Evolutionary conservation across 2,113 vertebrate genomes (phyloP).

Genomic region (Porphyrio hochstetteri): DNA sequence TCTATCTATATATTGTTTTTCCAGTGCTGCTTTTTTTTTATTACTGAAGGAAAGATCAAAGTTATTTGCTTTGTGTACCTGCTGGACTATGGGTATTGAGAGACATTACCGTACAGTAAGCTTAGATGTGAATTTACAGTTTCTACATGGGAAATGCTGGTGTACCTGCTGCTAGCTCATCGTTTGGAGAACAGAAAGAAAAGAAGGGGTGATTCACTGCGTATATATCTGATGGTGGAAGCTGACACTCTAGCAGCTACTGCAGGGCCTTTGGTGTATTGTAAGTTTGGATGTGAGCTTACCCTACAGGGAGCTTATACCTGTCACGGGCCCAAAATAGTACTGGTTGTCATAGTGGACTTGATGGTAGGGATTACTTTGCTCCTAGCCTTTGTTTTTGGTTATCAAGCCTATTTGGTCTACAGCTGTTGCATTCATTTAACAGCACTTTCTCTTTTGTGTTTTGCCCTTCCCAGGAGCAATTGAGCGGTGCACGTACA

Average conservation of each 20-base stretch:
- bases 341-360: neutral
- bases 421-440: neutral
- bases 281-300: neutral
- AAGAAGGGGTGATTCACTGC: neutral
- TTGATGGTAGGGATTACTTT: neutral
- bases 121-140: neutral
- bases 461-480: constrained; percentile 71
- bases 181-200: neutral
- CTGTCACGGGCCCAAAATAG: neutral
- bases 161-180: neutral
- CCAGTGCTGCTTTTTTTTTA: neutral
- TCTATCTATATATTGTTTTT: neutral
- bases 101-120: neutral
- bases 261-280: neutral
- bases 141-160: neutral
- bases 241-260: neutral
- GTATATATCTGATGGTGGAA: neutral
- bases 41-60: neutral
- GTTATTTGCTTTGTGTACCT: neutral
- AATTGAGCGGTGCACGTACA: constrained; percentile 89
- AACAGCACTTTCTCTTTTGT: neutral
- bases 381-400: neutral
- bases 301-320: neutral
- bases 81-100: neutral
- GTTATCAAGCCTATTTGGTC: neutral